Base-by-base conservation (phyloP, 2,888 invertebrate genomes). In the Drosophila picticornis region DNA sequence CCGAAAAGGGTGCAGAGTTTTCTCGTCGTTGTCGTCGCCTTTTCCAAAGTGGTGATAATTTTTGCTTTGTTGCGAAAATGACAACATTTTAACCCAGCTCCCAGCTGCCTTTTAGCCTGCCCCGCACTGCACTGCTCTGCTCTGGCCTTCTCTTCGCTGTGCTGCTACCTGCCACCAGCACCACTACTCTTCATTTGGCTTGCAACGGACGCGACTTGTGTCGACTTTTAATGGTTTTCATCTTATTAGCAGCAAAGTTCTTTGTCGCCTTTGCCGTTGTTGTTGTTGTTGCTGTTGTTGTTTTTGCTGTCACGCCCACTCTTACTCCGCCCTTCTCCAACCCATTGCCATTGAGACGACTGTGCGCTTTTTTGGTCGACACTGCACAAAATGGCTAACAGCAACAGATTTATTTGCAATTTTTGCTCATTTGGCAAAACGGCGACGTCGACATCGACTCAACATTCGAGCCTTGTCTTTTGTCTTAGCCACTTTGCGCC, bases 21-120 rank as follows among this genome's bases (percentile, higher is more conserved):
- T 72, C 58, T 65, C 46, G 58, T 71, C 43, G 80, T 71, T 80
- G 72, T 65, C 71, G 82, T 80, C 78, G 82, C 81, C 83, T 83
- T 79, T 91, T 80, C 91, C 91, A 88, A 91, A 91, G 90, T 90
- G 91, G 90, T 90, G 90, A 90, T 90, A 90, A 90, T 90, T 91
- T 90, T 88, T 79, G 85, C 90, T 91, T 91, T 90, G 91, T 90
- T 90, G 75, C 88, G 77, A 91, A 90, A 87, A 90, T 88, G 87
- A 90, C 90, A 90, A 89, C 90, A 86, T 90, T 87, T 83, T 86
- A 86, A 77, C 90, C 76, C 80, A 65, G 72, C 69, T 57, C 62
- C 57, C 19, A 68, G 61, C 61, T 58, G 57, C 43, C 32, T 51
- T 75, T 63, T 34, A 43, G 48, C 46, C 31, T n/a, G 27, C 11